Percentiles rank a stretch among this genome's conserved stretches.
Conservation (phyloP, 2,113 vertebrate species). For the Procavia capensis region DNA sequence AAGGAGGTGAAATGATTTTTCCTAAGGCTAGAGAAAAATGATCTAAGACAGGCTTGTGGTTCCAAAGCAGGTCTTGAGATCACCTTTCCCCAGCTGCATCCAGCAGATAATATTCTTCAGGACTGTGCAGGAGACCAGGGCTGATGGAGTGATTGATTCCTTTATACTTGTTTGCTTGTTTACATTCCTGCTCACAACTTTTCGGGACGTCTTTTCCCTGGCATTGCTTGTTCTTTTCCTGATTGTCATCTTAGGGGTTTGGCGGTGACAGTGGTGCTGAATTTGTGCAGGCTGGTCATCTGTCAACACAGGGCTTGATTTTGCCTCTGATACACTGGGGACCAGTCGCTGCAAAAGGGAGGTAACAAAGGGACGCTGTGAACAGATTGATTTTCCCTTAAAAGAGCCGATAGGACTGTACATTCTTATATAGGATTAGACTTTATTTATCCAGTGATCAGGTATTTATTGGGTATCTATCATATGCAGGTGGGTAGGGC, state of each 20-base stretch:
- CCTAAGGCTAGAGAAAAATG: conserved; percentile 49
- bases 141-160: conserved; percentile 63
- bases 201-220: conserved; percentile 35
- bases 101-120: conserved; percentile 33
- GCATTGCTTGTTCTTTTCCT: conserved; percentile 46
- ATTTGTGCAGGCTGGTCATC: not conserved
- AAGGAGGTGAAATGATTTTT: conserved; percentile 43
- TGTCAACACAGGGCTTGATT: not conserved
- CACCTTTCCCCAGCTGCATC: conserved; percentile 56
- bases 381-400: conserved; percentile 10
- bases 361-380: not conserved
- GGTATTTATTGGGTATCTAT: not conserved
- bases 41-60: not conserved
- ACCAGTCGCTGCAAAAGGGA: not conserved
- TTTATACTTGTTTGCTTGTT: not conserved
- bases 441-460: not conserved
- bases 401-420: not conserved
- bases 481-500: not conserved
- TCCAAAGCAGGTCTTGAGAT: not conserved
- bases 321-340: not conserved
- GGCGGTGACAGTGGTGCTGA: not conserved
- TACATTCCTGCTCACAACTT: not conserved
- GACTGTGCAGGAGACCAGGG: not conserved
- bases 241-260: conserved; percentile 49
- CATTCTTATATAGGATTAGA: not conserved